Conservation (phyloP, 2,888 invertebrate genomes). For the Habrosyne pyritoides region DNA sequence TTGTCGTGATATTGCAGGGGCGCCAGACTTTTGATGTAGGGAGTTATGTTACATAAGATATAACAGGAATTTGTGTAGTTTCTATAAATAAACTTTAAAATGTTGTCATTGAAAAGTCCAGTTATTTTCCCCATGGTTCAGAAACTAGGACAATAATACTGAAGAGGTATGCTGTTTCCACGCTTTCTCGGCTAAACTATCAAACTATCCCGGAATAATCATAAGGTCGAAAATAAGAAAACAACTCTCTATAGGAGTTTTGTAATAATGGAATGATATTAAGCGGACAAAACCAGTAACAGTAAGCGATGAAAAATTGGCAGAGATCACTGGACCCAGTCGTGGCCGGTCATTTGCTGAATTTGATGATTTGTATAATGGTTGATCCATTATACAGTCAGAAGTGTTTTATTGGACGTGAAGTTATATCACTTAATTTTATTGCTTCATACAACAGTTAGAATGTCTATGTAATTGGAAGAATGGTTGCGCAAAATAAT, state of each 20-base stretch:
- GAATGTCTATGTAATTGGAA: not conserved
- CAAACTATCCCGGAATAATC: too few species aligned
- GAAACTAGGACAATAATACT: too few species aligned
- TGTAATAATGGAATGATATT: too few species aligned
- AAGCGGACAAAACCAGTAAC: not conserved
- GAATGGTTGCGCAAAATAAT: not conserved
- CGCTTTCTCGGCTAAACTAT: not conserved
- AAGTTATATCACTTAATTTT: not conserved
- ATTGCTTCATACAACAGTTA: not conserved
- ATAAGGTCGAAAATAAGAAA: too few species aligned
- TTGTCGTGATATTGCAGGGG: constrained; percentile 14
- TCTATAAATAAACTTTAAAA: not conserved
- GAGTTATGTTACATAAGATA: not conserved
- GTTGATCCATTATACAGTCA: not conserved
- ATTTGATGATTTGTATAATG: not conserved
- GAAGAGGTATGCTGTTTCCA: too few species aligned
- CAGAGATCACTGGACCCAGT: not conserved
- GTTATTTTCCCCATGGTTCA: too few species aligned
- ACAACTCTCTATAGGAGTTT: too few species aligned
- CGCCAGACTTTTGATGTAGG: constrained; percentile 32
- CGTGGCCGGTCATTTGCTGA: not conserved
- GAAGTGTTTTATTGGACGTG: not conserved
- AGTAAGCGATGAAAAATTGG: not conserved
- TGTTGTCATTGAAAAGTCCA: too few species aligned
- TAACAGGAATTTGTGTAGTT: not conserved